phyloP scores from a whole-genome alignment of 2,888 invertebrate genomes.

The Protonemura montana region DNA sequence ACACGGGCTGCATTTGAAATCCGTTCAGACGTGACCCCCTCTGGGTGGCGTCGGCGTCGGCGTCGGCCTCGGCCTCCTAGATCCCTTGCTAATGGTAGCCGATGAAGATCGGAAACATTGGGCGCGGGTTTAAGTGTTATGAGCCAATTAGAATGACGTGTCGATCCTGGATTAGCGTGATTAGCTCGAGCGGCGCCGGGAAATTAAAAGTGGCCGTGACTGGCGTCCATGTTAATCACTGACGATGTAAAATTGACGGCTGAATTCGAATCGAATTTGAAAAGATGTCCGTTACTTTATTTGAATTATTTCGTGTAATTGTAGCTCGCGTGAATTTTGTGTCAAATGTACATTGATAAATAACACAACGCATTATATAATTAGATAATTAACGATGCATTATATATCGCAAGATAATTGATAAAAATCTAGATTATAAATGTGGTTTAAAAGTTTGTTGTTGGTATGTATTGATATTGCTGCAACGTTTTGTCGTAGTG shows the following conservation, averaged over 20 bases:
- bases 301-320: neutral
- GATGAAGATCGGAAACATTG: neutral
- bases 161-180: constrained; percentile 38
- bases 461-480: neutral
- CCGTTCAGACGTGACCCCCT: neutral
- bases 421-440: neutral
- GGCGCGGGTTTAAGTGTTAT: neutral
- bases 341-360: neutral
- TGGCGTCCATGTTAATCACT: neutral
- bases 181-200: neutral
- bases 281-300: neutral
- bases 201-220: neutral
- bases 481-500: neutral
- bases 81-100: neutral
- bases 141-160: constrained; percentile 39
- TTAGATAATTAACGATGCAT: too few relatives aligned
- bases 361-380: neutral
- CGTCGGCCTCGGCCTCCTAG: neutral
- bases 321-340: neutral
- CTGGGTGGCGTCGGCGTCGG: neutral
- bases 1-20: constrained; percentile 22
- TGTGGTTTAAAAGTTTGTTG: neutral
- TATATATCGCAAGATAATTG: neutral
- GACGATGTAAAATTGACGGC: neutral
- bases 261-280: neutral